A percentile compares a stretch with the other conserved stretches of the same genome.
phyloP scores from a whole-genome alignment of 2,797 vertebrate genomes.

The Typhlichthys subterraneus region DNA sequence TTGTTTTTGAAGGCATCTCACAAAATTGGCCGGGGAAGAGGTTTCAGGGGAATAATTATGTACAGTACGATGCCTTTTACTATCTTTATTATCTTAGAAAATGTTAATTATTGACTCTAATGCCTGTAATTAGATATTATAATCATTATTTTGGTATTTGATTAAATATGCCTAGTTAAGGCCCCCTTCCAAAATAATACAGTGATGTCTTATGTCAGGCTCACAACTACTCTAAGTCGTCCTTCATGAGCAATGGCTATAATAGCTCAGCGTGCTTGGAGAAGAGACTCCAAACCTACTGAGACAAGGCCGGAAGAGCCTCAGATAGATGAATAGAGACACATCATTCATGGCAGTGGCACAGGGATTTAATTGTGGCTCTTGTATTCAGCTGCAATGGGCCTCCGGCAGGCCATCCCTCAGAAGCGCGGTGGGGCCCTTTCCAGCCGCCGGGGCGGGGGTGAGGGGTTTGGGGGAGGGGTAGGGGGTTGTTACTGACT shows the following conservation, averaged over 20 bases:
- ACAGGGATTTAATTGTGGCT: conserved; percentile 63
- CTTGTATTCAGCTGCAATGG: conserved; percentile 51
- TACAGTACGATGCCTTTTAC: conserved; percentile 7
- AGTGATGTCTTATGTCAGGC: conserved; percentile 20
- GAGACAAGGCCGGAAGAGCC: conserved; percentile 54
- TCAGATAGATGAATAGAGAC: conserved; percentile 65
- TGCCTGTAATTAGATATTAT: background rate
- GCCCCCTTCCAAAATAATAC: conserved; percentile 2
- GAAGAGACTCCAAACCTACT: conserved; percentile 29
- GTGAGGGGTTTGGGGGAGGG: conserved; percentile 3
- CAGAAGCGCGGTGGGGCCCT: conserved; percentile 29
- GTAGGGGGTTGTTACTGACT: conserved; percentile 24
- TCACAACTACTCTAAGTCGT: conserved; percentile 36
- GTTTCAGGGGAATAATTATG: conserved; percentile 19
- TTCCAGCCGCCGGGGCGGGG: conserved; percentile 29
- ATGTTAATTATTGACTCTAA: background rate
- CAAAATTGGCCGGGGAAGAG: conserved; percentile 17
- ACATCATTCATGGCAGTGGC: conserved; percentile 60
- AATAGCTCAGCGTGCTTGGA: conserved; percentile 45
- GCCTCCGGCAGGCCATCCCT: conserved; percentile 38
- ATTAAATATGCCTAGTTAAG: background rate
- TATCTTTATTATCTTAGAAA: conserved; percentile 3
- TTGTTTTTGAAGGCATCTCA: conserved; percentile 16
- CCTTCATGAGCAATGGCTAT: conserved; percentile 39
- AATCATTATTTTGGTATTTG: background rate